A percentile compares a stretch with the other conserved stretches of the same genome.
phyloP scores from a whole-genome alignment of 2,113 vertebrate genomes.

The Myanophis thanlyinensis region DNA sequence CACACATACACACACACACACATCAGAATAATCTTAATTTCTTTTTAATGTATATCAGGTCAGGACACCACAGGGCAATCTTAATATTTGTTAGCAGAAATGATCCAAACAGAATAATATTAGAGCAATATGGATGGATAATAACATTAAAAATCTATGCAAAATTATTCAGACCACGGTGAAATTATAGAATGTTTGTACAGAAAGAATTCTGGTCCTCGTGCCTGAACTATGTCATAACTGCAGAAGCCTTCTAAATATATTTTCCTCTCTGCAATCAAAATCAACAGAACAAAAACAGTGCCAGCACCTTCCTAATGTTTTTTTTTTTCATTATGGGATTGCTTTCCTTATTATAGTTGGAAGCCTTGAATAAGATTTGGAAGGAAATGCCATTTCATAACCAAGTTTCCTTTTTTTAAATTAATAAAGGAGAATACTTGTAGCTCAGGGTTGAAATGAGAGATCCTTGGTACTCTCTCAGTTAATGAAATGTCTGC shows the following conservation, averaged over 20 bases:
- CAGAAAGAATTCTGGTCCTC: accelerated
- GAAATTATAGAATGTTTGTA: neutral
- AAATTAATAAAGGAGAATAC: neutral
- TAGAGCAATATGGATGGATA: neutral
- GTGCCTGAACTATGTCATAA: neutral
- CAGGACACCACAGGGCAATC: neutral
- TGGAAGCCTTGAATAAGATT: neutral
- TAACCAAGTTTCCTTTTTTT: neutral
- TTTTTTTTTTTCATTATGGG: neutral
- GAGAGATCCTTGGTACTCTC: neutral
- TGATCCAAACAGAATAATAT: constrained; percentile 25
- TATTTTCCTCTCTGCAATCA: neutral
- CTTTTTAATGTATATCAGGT: constrained; percentile 21
- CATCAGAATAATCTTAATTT: constrained; percentile 10
- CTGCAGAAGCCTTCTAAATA: neutral
- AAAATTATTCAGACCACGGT: accelerated
- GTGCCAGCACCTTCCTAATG: neutral
- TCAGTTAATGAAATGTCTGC: neutral
- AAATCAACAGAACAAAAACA: neutral
- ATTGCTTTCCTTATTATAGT: neutral
- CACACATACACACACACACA: neutral
- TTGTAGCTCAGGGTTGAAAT: neutral
- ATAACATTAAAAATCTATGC: neutral
- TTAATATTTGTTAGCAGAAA: constrained; percentile 13
- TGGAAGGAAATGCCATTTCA: neutral